Evolutionary conservation across 2,888 invertebrate species (phyloP), one percentile per base, ranked within the genome.

Genomic region (Oxyteleia sp.): DNA sequence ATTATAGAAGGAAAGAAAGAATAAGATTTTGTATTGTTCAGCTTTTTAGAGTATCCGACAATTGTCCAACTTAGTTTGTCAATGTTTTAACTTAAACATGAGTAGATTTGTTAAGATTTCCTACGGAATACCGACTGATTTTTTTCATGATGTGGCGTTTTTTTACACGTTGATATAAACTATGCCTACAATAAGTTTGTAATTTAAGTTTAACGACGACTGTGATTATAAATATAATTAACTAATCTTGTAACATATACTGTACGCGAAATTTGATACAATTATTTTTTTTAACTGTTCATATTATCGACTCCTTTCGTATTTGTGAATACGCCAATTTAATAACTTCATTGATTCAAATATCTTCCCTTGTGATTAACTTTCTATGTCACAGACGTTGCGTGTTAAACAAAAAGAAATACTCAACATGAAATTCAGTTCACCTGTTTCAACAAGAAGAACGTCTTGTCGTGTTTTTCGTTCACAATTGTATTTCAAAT

Each of bases 161-260:
- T 83, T 78, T 69, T 78, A 78, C 71, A 78, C 53, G 16, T 64
- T 66, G 38, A 59, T 61, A 71, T 72, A 55, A 72, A 82, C 76
- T 61, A 82, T 66, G 82, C 71, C 76, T 76, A 82, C 47, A 71
- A 76, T 76, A 82, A 76, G 76, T 82, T 82, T 59, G 57, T 82
- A 76, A 82, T 72, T 68, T 75, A 82, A 76, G 69, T 82, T 82
- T 41, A 82, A 82, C 57, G 51, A 82, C 71, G 75, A 76, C 76
- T 82, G 82, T 83, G 78, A 83, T 83, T 78, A 66, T 74, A 78
- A 74, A 23, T 82, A 82, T 66, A 78, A 78, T 76, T 83, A 78
- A 79, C 71, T 71, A 78, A 82, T 68, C 78, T 78, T 82, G 63
- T 82, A 78, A 82, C 78, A 68, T 78, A 72, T 63, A 78, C 59